Base-by-base conservation (phyloP, 2,797 vertebrate species). In the Parotocinclus haroldoi region DNA sequence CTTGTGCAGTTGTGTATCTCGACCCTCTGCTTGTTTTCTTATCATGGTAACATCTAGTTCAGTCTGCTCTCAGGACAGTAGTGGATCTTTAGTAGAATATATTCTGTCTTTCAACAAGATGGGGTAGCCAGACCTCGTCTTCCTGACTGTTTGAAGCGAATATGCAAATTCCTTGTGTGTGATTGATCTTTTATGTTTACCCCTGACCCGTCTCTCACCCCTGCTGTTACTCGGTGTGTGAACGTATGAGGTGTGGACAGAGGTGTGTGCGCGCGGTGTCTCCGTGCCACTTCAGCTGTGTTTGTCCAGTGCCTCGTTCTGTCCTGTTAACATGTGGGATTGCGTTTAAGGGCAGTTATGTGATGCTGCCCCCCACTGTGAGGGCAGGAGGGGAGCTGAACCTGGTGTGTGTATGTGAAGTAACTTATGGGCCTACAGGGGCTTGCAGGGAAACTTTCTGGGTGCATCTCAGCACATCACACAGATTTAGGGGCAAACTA, bases 281-380 rank as follows among this genome's bases (percentile, higher is more conserved):
- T 56, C 53, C 66, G 64, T 67, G 57, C 71, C 81, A 57, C 62
- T 78, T 81, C 73, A 79, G 80, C 76, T 70, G 65, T 84, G 82
- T 84, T 84, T 81, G 75, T 77, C 75, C 69, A 76, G 83, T 67
- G 63, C 39, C 46, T 54, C 62, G 83, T 75, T 79, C 85, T 83
- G 82, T 85, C 83, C 73, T 59, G 66, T 69, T 73, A 82, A 81
- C 63, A 79, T 54, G 37, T 85, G 74, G 86, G 83, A 80, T 84
- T 81, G 70, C 78, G 76, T 64, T 73, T 62, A 50, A 79, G 59
- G 72, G 74, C 51, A 61, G 51, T 72, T 62, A 50, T 55, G 69
- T 65, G 75, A 58, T 61, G 69, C 39, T 75, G 73, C 64, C 71
- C 74, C 76, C 71, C 55, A 45, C 58, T 69, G 77, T 71, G 64